Evolutionary conservation across 1,140 invertebrate species (phyloP).

Genomic region (Hydropsyche tenuis): DNA sequence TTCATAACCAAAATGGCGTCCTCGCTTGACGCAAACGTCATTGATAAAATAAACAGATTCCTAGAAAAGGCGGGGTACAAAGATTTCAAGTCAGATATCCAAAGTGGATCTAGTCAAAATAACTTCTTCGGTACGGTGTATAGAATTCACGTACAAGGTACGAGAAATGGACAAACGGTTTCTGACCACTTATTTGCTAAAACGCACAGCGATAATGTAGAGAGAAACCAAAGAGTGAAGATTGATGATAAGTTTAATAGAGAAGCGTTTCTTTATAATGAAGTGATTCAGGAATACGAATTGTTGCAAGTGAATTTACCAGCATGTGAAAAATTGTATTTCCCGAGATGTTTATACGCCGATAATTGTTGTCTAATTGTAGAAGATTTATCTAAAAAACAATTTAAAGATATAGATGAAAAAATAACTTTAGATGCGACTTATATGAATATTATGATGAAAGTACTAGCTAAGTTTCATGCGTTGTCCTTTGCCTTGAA

Average conservation of each 20-base stretch:
- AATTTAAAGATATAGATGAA: conserved; percentile 36
- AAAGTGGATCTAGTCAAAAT: conserved; percentile 15
- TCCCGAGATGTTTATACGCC: conserved; percentile 33
- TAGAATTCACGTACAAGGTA: conserved; percentile 33
- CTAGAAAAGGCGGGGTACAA: neutral
- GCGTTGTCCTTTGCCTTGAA: conserved; percentile 55
- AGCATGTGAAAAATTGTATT: conserved; percentile 8
- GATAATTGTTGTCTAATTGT: conserved; percentile 35
- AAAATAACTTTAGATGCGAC: conserved; percentile 45
- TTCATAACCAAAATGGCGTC: neutral
- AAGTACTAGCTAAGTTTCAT: conserved; percentile 57
- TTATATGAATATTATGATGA: conserved; percentile 53
- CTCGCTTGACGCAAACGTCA: neutral
- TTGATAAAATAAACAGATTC: neutral
- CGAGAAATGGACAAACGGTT: conserved; percentile 15
- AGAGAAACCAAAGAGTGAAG: conserved; percentile 36
- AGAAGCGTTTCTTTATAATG: conserved; percentile 42
- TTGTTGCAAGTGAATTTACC: conserved; percentile 29
- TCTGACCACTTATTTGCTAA: conserved; percentile 33
- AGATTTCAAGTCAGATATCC: neutral
- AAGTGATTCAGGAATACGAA: conserved; percentile 35
- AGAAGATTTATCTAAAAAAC: conserved; percentile 36
- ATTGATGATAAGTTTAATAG: conserved; percentile 40
- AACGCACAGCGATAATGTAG: conserved; percentile 36
- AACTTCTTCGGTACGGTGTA: conserved; percentile 28